Evolutionary conservation across 2,888 invertebrate genomes (phyloP), one percentile per base, ranked within the genome.

Genomic region (Leptinotarsa tumamoca): DNA sequence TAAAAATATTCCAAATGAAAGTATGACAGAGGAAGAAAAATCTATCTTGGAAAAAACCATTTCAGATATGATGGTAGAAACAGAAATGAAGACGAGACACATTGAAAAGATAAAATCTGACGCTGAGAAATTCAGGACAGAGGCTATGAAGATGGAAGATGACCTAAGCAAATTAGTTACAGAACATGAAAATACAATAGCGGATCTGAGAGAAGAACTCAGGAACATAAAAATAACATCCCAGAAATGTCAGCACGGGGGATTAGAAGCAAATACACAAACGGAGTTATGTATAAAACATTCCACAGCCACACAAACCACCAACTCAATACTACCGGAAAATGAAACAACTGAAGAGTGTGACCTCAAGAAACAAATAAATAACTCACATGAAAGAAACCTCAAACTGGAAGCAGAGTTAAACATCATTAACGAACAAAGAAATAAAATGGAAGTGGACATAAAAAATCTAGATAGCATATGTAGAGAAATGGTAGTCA

Each of bases 251-350:
- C 52, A n/a, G 17, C 52, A 52, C n/a, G 52, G 52, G n/a, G 52
- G 52, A 15, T 4, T 52, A 52, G 52, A 52, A 52, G 52, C n/a
- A 52, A n/a, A 15, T 17, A 52, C 52, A 15, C 52, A 52, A 52
- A 52, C 52, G 27, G 27, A 27, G 27, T 27, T 27, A 27, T 27
- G 1, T 27, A 52, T n/a, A 15, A 14, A 52, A 15, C 63, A 63
- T 63, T n/a, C 33, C 33, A n/a, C 33, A 33, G 27, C 66, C 66
- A 4, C 23, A 66, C 33, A 66, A 33, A 66, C n/a, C 14, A 66
- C 18, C 14, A 33, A 14, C 27, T 66, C 1, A 66, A 27, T 27
- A 66, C 66, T 27, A 27, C 27, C 27, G 27, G 27, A 27, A 27
- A 27, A 27, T 27, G 27, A 27, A 27, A 27, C 27, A 5, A 1